These are phyloP conservation scores for Cataglyphis livida DNA, from an alignment of 2,888 invertebrate genomes.

Conservation along the genomic window DNA sequence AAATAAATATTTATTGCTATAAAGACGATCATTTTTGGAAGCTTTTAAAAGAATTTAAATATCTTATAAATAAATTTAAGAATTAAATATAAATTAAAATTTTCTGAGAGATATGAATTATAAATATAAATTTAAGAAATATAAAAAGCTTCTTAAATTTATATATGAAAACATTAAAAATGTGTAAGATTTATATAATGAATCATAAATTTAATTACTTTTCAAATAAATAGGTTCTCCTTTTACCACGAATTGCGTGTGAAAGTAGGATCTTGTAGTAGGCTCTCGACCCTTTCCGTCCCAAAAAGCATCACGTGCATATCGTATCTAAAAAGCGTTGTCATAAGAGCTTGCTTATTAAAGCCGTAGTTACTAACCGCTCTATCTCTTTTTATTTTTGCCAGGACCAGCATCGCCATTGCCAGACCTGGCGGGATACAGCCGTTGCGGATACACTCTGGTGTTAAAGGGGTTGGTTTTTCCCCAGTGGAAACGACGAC, in stretches of 20 bases:
- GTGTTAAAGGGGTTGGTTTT: conserved; percentile 90
- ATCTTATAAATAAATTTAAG: neutral
- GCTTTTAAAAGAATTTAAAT: neutral
- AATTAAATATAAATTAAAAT: neutral
- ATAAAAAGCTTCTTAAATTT: too few relatives aligned
- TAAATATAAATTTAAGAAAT: conserved; percentile 1
- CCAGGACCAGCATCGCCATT: conserved; percentile 87
- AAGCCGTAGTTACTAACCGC: conserved; percentile 42
- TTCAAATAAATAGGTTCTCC: neutral
- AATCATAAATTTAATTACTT: neutral
- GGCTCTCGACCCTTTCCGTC: neutral
- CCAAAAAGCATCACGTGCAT: neutral
- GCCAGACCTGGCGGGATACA: conserved; percentile 86
- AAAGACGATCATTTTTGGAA: neutral
- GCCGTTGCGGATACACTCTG: conserved; percentile 86
- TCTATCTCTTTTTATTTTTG: conserved; percentile 42
- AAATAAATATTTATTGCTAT: neutral
- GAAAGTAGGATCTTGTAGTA: neutral
- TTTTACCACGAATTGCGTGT: neutral
- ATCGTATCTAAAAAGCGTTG: neutral
- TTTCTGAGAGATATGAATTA: conserved; percentile 1
- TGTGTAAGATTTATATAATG: conserved; percentile 10
- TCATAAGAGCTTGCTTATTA: conserved; percentile 38
- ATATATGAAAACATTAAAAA: neutral
- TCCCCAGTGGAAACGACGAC: conserved; percentile 89